Conservation (phyloP, 2,113 vertebrate species). For the Zosterops japonicus region DNA sequence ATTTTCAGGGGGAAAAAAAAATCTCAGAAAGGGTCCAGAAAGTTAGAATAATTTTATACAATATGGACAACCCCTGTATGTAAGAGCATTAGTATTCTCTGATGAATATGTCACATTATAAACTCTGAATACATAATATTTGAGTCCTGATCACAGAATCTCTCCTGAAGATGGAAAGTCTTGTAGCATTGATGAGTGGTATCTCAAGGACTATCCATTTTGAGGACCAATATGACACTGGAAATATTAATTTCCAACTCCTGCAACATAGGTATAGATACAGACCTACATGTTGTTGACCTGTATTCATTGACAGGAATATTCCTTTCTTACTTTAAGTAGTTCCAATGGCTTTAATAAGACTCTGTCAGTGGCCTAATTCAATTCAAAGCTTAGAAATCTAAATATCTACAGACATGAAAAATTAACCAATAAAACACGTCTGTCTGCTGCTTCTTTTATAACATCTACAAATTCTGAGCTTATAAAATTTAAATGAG, state of each 20-base stretch:
- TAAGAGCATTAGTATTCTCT: background rate
- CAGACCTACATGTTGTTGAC: background rate
- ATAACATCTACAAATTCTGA: slow-evolving; percentile 35
- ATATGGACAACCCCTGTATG: background rate
- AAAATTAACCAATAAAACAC: slow-evolving; percentile 24
- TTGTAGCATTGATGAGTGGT: background rate
- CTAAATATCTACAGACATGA: background rate
- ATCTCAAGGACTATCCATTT: background rate
- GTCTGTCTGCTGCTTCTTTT: background rate
- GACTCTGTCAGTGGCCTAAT: background rate
- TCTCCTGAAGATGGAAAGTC: background rate
- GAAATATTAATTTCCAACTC: background rate
- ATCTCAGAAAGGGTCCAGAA: background rate
- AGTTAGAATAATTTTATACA: background rate
- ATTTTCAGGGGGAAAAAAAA: background rate
- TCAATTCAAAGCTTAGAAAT: background rate
- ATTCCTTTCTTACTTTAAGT: background rate
- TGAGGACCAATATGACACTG: background rate
- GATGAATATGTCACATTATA: background rate
- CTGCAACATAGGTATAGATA: background rate
- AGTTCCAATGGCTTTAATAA: background rate
- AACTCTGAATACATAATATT: background rate
- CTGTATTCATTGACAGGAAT: fast-evolving
- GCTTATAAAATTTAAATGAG: slow-evolving; percentile 48
- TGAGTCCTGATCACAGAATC: background rate